Conservation (phyloP, 2,888 invertebrate genomes). For the Antheraea yamamai region DNA sequence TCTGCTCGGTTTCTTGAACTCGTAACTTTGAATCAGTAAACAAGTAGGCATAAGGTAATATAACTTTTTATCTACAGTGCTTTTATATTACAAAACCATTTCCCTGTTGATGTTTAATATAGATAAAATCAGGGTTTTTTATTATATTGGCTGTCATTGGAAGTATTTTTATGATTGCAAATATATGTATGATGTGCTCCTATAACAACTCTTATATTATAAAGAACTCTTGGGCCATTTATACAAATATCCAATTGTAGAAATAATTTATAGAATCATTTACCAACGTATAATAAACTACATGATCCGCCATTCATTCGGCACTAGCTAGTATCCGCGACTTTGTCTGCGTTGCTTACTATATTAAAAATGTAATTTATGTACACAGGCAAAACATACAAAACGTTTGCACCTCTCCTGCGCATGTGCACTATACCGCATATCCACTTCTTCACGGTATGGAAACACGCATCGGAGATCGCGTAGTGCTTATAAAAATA, state of each 20-base stretch:
- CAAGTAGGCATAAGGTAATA: slow-evolving; percentile 21
- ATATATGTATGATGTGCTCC: not conserved
- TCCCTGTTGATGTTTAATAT: slow-evolving; percentile 21
- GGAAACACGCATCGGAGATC: no score
- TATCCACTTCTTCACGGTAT: no score
- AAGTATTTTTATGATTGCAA: not conserved
- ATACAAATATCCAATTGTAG: not conserved
- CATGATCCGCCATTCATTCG: no score
- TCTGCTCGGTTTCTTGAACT: slow-evolving; percentile 48
- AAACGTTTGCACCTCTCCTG: no score
- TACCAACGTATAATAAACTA: not conserved
- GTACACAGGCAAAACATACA: no score
- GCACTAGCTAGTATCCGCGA: no score
- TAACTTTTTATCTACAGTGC: slow-evolving; percentile 18
- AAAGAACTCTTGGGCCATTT: not conserved
- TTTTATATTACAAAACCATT: slow-evolving; percentile 16
- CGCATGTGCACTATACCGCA: no score
- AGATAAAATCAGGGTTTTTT: not conserved
- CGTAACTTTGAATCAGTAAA: slow-evolving; percentile 23
- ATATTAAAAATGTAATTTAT: no score
- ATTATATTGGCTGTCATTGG: not conserved
- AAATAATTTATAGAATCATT: not conserved
- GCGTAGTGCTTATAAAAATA: no score
- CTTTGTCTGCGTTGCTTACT: no score
- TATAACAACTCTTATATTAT: not conserved